These are phyloP conservation scores for Loxodonta africana DNA, from an alignment of 2,113 vertebrate species.

Conservation along the genomic window DNA sequence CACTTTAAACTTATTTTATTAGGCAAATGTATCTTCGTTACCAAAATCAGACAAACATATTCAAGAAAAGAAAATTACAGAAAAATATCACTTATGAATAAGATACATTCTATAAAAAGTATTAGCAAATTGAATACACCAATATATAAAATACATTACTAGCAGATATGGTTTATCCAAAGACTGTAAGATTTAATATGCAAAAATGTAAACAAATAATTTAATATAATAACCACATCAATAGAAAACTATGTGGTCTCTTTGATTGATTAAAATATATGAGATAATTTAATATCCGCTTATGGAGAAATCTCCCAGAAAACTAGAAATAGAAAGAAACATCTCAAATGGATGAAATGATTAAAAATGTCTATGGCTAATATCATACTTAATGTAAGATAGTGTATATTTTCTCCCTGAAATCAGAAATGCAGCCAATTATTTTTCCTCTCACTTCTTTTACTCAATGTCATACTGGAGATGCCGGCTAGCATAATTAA, in stretches of 20 bases:
- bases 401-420: neutral
- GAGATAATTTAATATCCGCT: neutral
- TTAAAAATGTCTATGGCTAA: neutral
- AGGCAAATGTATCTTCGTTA: slow-evolving; percentile 3
- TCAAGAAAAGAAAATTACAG: neutral
- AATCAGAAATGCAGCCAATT: neutral
- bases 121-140: no score
- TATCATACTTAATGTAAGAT: neutral
- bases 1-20: neutral
- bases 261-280: neutral
- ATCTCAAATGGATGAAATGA: neutral
- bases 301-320: neutral
- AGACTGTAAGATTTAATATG: neutral
- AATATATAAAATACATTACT: neutral
- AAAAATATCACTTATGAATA: neutral
- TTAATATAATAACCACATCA: neutral
- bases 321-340: neutral
- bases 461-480: neutral
- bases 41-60: neutral
- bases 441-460: neutral
- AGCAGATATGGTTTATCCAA: neutral
- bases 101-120: neutral
- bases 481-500: neutral
- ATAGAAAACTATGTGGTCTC: neutral
- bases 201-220: neutral